Percentiles rank a stretch among this genome's conserved stretches.
phyloP scores from a whole-genome alignment of 92 coral and sea anemone genomes.

The Actinostola sp. region DNA sequence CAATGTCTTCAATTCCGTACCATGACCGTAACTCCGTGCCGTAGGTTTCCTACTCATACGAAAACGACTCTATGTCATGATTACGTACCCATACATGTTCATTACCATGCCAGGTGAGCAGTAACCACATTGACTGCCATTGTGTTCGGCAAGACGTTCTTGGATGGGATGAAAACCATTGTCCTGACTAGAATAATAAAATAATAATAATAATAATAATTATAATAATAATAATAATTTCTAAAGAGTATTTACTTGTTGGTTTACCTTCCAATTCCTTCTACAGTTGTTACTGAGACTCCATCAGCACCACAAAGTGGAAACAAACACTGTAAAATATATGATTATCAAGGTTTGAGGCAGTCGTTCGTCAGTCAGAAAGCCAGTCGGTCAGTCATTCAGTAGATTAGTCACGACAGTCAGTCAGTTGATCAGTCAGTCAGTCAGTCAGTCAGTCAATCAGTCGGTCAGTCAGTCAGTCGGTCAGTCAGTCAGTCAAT shows the following conservation, averaged over 20 bases:
- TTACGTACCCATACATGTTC: conserved; percentile 89
- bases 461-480: no score
- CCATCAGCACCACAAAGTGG: conserved; percentile 84
- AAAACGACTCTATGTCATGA: no score
- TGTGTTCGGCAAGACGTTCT: conserved; percentile 86
- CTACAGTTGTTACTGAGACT: conserved; percentile 64
- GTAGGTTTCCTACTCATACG: no score
- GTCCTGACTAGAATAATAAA: conserved; percentile 53
- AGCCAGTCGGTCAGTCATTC: no score
- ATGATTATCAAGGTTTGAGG: not conserved
- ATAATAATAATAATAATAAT: not conserved
- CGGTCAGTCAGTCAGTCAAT: no score
- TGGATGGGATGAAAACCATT: conserved; percentile 89
- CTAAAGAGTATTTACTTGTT: not conserved
- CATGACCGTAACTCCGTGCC: not conserved
- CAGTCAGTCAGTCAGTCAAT: not conserved
- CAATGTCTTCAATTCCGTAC: no score
- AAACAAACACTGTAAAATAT: conserved; percentile 65
- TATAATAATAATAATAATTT: not conserved
- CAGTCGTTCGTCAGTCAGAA: not conserved
- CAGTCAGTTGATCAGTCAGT: not conserved
- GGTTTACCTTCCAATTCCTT: conserved; percentile 90
- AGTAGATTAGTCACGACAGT: not conserved
- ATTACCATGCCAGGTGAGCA: conserved; percentile 97
- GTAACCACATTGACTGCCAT: conserved; percentile 97